Conservation (phyloP, 2,797 vertebrate species). For the Peromyscus melanophrys region DNA sequence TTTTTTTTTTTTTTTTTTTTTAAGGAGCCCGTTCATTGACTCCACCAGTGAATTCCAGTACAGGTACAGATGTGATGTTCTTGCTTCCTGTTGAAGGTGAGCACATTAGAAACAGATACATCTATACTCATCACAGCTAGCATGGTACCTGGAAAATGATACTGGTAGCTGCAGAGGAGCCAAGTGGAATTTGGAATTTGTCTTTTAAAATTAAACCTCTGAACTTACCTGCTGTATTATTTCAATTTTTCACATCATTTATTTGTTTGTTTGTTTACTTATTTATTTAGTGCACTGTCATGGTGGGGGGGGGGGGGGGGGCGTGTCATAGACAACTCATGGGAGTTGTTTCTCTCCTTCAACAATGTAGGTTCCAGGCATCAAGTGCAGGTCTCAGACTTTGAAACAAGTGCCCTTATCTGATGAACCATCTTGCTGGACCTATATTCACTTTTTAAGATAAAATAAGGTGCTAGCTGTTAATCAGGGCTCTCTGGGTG, state of each 20-base stretch:
- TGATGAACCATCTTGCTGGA: not conserved
- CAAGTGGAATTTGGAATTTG: not conserved
- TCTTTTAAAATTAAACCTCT: not conserved
- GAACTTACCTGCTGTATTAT: not conserved
- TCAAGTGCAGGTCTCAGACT: not conserved
- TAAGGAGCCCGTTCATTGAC: slow-evolving; percentile 1
- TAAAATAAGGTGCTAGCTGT: not conserved
- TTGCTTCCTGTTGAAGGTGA: not conserved
- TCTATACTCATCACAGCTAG: not conserved
- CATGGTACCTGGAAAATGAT: not conserved
- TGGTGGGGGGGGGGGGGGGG: not conserved
- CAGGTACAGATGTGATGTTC: fast-evolving
- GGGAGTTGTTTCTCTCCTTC: not conserved
- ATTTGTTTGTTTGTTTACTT: not conserved
- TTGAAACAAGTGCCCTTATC: not conserved
- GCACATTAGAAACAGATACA: not conserved
- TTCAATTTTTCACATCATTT: not conserved
- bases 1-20: not conserved
- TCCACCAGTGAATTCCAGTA: not conserved
- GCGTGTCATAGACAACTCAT: not conserved
- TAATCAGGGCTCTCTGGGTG: not conserved
- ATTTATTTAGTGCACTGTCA: not conserved
- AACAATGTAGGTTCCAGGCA: no score
- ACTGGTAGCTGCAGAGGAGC: not conserved
- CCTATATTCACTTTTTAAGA: not conserved